Evolutionary conservation across 2,888 invertebrate species (phyloP).

Genomic region (Dolomedes plantarius): DNA sequence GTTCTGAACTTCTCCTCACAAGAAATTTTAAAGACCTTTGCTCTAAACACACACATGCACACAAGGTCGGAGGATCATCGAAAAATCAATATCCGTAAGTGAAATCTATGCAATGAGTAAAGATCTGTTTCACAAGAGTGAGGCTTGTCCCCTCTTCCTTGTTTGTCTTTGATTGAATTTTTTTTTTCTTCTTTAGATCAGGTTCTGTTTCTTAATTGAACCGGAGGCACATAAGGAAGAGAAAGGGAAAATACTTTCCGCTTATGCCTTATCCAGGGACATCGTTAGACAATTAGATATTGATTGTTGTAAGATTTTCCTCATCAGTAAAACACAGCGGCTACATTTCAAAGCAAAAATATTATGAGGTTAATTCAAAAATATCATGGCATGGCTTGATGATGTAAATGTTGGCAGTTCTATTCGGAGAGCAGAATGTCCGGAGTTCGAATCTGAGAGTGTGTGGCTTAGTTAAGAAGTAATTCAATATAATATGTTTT

Average conservation of each 20-base stretch:
- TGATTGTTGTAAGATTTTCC: not conserved
- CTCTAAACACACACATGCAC: not conserved
- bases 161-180: not conserved
- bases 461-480: too few species aligned
- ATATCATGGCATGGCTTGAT: too few species aligned
- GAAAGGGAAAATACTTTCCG: not conserved
- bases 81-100: not conserved
- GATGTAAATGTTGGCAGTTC: too few species aligned
- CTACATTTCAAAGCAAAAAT: too few species aligned
- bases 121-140: not conserved
- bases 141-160: not conserved
- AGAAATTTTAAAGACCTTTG: not conserved
- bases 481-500: too few species aligned
- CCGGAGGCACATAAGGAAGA: not conserved
- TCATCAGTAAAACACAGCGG: not conserved
- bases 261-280: constrained; percentile 14
- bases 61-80: not conserved
- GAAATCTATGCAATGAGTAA: not conserved
- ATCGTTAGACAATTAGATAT: not conserved
- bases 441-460: too few species aligned
- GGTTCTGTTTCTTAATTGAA: not conserved
- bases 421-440: too few species aligned
- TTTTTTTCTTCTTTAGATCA: not conserved
- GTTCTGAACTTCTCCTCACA: not conserved
- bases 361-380: too few species aligned